Conservation (phyloP, 2,888 invertebrate species). For the Drosophila subquinaria region DNA sequence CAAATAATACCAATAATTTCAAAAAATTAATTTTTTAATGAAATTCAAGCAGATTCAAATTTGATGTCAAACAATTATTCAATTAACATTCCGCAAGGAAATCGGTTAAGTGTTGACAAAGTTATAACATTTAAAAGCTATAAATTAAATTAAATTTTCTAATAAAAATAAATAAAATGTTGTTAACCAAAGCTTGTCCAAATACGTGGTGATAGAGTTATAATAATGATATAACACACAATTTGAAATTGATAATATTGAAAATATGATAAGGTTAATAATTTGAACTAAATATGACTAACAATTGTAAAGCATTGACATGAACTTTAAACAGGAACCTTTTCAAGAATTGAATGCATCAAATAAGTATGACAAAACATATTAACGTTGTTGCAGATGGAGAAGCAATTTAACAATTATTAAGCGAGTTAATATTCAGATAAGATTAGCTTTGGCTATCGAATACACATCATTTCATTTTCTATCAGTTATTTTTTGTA, state of each 20-base stretch:
- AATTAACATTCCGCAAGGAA: too few relatives aligned
- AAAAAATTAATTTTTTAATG: too few relatives aligned
- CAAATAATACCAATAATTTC: too few relatives aligned
- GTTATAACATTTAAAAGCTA: too few relatives aligned
- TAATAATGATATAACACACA: too few relatives aligned
- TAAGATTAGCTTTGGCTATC: conserved; percentile 10
- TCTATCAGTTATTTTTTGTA: neutral
- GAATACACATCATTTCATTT: neutral
- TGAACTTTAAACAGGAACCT: neutral
- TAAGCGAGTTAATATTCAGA: neutral
- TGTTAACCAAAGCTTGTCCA: too few relatives aligned
- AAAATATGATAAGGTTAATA: neutral
- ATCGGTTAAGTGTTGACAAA: too few relatives aligned
- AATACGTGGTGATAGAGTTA: too few relatives aligned
- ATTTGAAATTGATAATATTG: neutral
- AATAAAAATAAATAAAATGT: too few relatives aligned
- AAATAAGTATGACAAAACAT: neutral
- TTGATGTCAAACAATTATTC: too few relatives aligned
- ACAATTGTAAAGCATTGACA: neutral
- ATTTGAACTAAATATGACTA: neutral
- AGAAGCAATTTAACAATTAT: neutral
- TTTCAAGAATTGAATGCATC: neutral
- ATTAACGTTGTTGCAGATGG: neutral
- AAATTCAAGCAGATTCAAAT: too few relatives aligned
- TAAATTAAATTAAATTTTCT: too few relatives aligned